phyloP scores from a whole-genome alignment of 1,140 invertebrate species.

The Drosophila ambigua region DNA sequence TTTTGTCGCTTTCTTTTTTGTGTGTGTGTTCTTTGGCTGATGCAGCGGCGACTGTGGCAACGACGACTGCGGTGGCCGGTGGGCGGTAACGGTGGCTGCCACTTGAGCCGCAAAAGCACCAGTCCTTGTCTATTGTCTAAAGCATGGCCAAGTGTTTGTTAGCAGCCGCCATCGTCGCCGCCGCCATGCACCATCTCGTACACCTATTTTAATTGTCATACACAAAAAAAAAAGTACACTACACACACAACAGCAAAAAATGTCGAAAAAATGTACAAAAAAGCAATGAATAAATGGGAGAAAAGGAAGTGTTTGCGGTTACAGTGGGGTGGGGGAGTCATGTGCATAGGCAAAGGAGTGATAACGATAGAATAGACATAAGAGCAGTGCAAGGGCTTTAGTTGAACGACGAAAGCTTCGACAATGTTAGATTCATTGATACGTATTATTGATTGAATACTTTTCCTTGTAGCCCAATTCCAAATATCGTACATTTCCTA shows the following conservation, averaged over 20 bases:
- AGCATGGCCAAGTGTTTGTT: slow-evolving; percentile 82
- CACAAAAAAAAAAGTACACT: slow-evolving; percentile 51
- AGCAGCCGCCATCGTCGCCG: slow-evolving; percentile 59
- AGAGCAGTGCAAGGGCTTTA: too few relatives aligned
- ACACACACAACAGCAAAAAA: slow-evolving; percentile 30
- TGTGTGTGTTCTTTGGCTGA: slow-evolving; percentile 19
- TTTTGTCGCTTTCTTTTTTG: slow-evolving; percentile 14
- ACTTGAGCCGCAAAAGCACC: slow-evolving; percentile 76
- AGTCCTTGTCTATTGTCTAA: slow-evolving; percentile 81
- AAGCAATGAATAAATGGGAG: slow-evolving; percentile 23
- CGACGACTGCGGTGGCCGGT: slow-evolving; percentile 4
- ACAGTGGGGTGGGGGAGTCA: too few relatives aligned
- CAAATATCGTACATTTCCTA: too few relatives aligned
- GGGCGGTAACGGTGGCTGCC: slow-evolving; percentile 55
- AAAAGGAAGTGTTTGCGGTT: slow-evolving; percentile 24
- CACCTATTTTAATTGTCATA: slow-evolving; percentile 80
- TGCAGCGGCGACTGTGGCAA: slow-evolving; percentile 35
- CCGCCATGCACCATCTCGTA: slow-evolving; percentile 58
- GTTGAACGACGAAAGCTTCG: background rate
- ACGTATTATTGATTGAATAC: too few relatives aligned
- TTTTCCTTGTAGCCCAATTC: too few relatives aligned
- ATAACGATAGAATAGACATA: slow-evolving; percentile 2
- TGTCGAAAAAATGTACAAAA: slow-evolving; percentile 57
- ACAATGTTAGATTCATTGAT: slow-evolving; percentile 5
- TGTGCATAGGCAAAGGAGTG: slow-evolving; percentile 16